Conservation (phyloP, 2,797 vertebrate species). For the Pseudochirops corinnae region DNA sequence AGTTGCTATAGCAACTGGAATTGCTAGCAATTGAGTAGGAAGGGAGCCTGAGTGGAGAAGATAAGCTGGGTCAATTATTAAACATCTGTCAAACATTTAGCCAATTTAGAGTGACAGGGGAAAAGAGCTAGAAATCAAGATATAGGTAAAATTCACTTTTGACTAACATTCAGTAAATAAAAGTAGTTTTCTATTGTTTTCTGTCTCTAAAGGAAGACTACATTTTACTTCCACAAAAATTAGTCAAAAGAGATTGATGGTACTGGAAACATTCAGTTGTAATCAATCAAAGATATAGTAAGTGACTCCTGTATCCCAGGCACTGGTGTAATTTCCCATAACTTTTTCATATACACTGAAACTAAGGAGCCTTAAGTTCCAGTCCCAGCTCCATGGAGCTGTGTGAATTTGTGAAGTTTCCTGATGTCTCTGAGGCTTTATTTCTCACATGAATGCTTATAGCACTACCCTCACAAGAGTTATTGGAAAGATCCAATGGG, state of each 20-base stretch:
- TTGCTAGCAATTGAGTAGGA: slow-evolving; percentile 66
- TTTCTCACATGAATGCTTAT: neutral
- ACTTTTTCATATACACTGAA: neutral
- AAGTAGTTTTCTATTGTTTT: slow-evolving; percentile 20
- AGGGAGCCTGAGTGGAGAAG: slow-evolving; percentile 77
- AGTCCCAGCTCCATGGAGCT: neutral
- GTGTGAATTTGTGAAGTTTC: neutral
- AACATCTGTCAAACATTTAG: slow-evolving; percentile 77
- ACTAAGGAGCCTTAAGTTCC: neutral
- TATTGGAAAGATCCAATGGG: neutral
- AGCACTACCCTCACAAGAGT: neutral
- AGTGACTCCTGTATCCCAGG: neutral
- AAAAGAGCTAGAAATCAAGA: slow-evolving; percentile 60
- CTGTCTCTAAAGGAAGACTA: slow-evolving; percentile 19
- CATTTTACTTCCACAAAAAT: neutral
- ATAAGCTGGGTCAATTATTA: slow-evolving; percentile 81
- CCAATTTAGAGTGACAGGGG: slow-evolving; percentile 63
- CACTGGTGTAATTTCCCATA: neutral
- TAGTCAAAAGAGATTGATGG: neutral
- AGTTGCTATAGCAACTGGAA: slow-evolving; percentile 68
- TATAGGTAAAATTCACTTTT: slow-evolving; percentile 55
- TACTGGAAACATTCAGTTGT: neutral
- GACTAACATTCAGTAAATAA: slow-evolving; percentile 52
- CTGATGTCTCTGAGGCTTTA: neutral
- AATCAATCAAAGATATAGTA: neutral